These are phyloP conservation scores for Amphilophus citrinellus DNA, from an alignment of 2,113 vertebrate species.

Conservation along the genomic window DNA sequence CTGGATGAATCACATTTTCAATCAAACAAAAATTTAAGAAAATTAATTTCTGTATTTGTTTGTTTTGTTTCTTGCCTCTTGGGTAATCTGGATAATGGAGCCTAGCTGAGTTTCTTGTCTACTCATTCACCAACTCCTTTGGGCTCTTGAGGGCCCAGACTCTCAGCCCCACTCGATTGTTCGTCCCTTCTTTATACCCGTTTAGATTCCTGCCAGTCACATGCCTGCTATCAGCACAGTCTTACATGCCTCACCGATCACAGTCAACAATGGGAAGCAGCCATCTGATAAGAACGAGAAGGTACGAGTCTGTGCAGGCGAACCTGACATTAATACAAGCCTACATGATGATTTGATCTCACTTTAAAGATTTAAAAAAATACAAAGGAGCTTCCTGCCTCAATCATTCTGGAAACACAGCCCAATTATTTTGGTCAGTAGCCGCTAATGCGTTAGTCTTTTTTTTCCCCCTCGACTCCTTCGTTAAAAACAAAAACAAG, in stretches of 20 bases:
- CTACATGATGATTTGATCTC: too few relatives aligned
- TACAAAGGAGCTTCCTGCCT: background rate
- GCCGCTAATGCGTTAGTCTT: background rate
- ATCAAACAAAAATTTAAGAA: background rate
- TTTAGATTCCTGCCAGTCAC: too few relatives aligned
- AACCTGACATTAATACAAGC: too few relatives aligned
- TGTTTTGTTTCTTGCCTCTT: background rate
- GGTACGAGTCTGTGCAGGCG: too few relatives aligned
- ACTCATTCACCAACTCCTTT: background rate
- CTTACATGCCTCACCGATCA: too few relatives aligned
- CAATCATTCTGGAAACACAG: background rate
- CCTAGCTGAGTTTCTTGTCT: background rate
- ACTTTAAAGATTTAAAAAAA: background rate
- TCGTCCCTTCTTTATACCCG: too few relatives aligned
- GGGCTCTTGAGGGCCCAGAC: background rate
- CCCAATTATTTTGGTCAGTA: background rate
- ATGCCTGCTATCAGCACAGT: too few relatives aligned
- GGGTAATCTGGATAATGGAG: rapidly evolving
- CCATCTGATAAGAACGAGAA: too few relatives aligned
- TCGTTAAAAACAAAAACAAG: slow-evolving; percentile 3
- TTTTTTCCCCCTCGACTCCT: rapidly evolving
- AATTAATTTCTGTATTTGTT: background rate
- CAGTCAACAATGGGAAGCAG: too few relatives aligned
- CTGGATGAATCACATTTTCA: background rate
- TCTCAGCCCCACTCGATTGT: rapidly evolving